Base-by-base conservation (phyloP, 2,113 vertebrate species). In the Sardina pilchardus region DNA sequence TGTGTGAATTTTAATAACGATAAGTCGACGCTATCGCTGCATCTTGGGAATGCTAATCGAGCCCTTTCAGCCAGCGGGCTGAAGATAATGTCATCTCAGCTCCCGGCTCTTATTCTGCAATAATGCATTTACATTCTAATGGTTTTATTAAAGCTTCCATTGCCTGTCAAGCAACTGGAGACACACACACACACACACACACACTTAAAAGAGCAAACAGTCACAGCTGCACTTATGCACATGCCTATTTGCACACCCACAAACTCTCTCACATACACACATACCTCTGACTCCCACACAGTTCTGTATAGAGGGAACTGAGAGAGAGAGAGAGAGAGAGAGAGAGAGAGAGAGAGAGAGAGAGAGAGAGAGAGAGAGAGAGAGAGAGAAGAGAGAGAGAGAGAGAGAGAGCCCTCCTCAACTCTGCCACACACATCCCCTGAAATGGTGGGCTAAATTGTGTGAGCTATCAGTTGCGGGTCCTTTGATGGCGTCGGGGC, bases 51-150 rank as follows among this genome's bases (percentile, higher is more conserved):
- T 98, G 97, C 98, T 99, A 99, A 99, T 99, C 96, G 95, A 17
- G 93, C 91, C 91, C 96, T 96, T 97, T 97, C 96, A 97, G 97
- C 97, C 97, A 95, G 96, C 90, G 88, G 89, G 93, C 92, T 92
- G 95, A 95, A 90, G 97, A 98, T 97, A 95, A 96, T 97, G 97
- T 98, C 97, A 97, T 93, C 96, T 96, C 96, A 95, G 96, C 97
- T 97, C 93, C 95, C 96, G 98, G 97, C 98, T 99, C 96, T 99
- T 98, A 98, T 98, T 98, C 98, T 86, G 96, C 98, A 99, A 99
- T 99, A 99, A 99, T 99, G 98, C 97, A 99, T 99, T 99, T 99
- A 99, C 98, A 99, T 99, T 99, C 98, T 99, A 99, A 99, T 99
- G 98, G 98, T 99, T 99, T 99, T 99, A 99, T 99, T 98, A 99